Base-by-base conservation (phyloP, 2,113 vertebrate genomes). In the Solea solea region DNA sequence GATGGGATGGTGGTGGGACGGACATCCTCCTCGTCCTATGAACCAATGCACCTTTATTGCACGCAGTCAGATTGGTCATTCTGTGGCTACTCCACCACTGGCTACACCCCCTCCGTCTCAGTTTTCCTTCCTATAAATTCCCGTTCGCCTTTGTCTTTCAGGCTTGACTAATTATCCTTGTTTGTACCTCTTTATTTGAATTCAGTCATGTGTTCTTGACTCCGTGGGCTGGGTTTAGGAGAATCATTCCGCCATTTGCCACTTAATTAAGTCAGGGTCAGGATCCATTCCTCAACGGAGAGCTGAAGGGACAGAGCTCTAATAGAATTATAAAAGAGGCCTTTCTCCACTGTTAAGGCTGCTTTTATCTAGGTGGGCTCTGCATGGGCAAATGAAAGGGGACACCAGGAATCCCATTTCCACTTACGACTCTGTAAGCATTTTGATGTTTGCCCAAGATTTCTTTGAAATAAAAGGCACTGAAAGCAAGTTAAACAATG, bases 141-240 rank as follows among this genome's bases (percentile, higher is more conserved):
- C 90, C 67, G 69, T 89, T 91, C 76, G 87, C 80, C 74, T 89
- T 92, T 92, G 91, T 92, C 88, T 90, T 91, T 92, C 90, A 89
- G 82, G 91, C 89, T 91, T 94, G 91, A 93, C 91, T 94, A 94
- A 95, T 94, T 93, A 92, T 88, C 91, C 91, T 88, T 92, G 92
- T 94, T 94, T 94, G 93, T 94, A 89, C 86, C 89, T 92, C 90
- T 91, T 93, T 89, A 90, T 94, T 91, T 93, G 89, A 85, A 91
- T 85, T 69, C 92, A 90, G 89, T 94, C 92, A 93, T 93, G 92
- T 93, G 93, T 92, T 93, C 86, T 90, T 93, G 91, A 92, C 90
- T 93, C 88, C 60, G 87, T 89, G 88, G 91, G 90, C 84, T 66
- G 87, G 91, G 88, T 89, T 86, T 78, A 86, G 91, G 90, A 91